These are phyloP conservation scores for Hypothenemus hampei DNA, from an alignment of 1,140 invertebrate genomes.

Conservation along the genomic window DNA sequence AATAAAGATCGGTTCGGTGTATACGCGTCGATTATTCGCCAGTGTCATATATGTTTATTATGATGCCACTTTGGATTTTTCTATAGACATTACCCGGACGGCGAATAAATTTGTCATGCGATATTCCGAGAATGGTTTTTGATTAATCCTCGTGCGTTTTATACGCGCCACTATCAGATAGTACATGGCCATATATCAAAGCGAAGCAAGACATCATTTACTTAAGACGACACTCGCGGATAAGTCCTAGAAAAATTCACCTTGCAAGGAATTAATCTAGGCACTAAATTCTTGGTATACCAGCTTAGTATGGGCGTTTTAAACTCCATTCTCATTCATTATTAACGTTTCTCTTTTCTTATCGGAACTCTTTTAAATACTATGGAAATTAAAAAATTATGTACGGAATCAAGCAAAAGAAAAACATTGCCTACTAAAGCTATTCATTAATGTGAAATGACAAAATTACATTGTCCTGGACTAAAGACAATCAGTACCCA, in stretches of 20 bases:
- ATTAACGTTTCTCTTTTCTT: too few species aligned
- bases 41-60: constrained; percentile 22
- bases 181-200: constrained; percentile 22
- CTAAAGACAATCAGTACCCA: too few species aligned
- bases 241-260: constrained; percentile 21
- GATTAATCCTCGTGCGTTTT: constrained; percentile 27
- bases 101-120: constrained; percentile 27
- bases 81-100: constrained; percentile 16
- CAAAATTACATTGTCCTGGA: too few species aligned
- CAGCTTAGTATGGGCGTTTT: constrained; percentile 1
- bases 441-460: too few species aligned
- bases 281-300: constrained; percentile 3
- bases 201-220: constrained; percentile 29
- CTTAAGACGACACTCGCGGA: constrained; percentile 23
- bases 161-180: constrained; percentile 27
- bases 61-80: constrained; percentile 22
- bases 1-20: constrained; percentile 16
- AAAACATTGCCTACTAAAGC: too few species aligned
- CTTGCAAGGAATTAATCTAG: constrained; percentile 10
- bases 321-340: too few species aligned
- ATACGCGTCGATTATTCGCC: constrained; percentile 19
- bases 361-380: too few species aligned
- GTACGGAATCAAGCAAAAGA: too few species aligned
- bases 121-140: constrained; percentile 29
- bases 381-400: too few species aligned